Evolutionary conservation across 1,140 invertebrate genomes (phyloP).

Genomic region (Drusus annulatus): DNA sequence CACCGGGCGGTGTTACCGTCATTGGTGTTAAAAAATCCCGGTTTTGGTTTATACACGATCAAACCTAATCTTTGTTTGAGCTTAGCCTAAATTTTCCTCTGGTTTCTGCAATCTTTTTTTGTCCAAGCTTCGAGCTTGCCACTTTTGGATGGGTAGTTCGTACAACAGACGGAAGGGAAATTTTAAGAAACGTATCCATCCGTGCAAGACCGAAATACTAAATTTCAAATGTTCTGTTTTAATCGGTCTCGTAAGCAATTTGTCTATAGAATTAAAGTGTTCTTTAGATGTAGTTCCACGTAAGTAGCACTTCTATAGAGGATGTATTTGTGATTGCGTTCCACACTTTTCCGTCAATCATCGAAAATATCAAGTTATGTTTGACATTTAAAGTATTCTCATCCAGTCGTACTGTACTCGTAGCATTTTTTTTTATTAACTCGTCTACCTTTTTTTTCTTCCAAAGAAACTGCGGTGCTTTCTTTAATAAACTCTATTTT

Average conservation of each 20-base stretch:
- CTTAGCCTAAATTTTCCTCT: constrained; percentile 64
- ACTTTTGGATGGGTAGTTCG: constrained; percentile 58
- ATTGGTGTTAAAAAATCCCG: constrained; percentile 64
- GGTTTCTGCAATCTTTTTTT: constrained; percentile 60
- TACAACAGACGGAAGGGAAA: constrained; percentile 62
- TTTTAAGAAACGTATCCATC: constrained; percentile 65
- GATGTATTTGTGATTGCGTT: constrained; percentile 63
- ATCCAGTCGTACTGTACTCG: background rate
- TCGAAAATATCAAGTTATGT: background rate
- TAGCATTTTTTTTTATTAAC: background rate
- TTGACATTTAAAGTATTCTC: background rate
- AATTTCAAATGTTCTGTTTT: constrained; percentile 58
- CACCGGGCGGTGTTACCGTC: constrained; percentile 62
- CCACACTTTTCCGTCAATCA: constrained; percentile 62
- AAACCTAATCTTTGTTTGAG: constrained; percentile 61
- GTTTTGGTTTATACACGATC: constrained; percentile 63
- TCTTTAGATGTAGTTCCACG: constrained; percentile 61
- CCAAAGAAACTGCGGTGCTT: background rate
- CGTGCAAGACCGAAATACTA: constrained; percentile 63
- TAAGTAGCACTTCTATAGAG: constrained; percentile 63
- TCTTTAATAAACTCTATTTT: constrained; percentile 7
- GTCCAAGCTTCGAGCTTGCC: background rate
- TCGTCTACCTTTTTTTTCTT: background rate
- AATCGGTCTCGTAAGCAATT: constrained; percentile 51
- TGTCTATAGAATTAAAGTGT: constrained; percentile 61